Evolutionary conservation across 2,797 vertebrate species (phyloP).

Genomic region (Meda fulgida): DNA sequence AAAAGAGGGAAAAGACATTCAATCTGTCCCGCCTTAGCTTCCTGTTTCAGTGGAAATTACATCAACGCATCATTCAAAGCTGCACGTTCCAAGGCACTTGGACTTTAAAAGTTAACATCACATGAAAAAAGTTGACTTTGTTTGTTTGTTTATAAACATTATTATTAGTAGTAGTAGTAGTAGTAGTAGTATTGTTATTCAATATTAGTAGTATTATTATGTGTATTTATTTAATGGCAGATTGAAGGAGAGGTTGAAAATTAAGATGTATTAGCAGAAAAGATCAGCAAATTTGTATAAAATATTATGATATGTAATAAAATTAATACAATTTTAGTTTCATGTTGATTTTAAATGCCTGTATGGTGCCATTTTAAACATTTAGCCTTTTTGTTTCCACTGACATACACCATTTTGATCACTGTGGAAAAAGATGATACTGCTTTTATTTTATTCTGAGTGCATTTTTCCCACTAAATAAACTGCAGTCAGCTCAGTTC

Average conservation of each 20-base stretch:
- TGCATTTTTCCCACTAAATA: background rate
- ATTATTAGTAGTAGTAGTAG: too few species aligned
- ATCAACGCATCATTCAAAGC: too few species aligned
- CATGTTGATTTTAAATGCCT: background rate
- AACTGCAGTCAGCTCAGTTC: slow-evolving; percentile 5
- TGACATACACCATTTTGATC: background rate
- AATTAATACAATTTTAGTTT: background rate
- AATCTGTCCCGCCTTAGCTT: too few species aligned
- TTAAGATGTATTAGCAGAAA: background rate
- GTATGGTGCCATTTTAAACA: background rate
- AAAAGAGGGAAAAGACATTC: too few species aligned
- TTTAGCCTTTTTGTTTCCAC: background rate
- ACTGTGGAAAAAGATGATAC: background rate
- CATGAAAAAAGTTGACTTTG: too few species aligned
- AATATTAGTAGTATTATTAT: too few species aligned
- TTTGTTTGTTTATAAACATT: too few species aligned
- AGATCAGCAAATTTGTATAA: background rate
- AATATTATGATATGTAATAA: background rate
- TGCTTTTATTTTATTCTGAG: background rate
- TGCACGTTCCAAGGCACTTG: too few species aligned
- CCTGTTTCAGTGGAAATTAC: too few species aligned
- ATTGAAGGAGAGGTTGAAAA: background rate
- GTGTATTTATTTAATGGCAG: too few species aligned
- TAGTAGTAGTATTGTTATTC: too few species aligned
- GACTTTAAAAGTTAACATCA: too few species aligned